phyloP scores from a whole-genome alignment of 2,888 invertebrate genomes.

The Sialis lutaria region DNA sequence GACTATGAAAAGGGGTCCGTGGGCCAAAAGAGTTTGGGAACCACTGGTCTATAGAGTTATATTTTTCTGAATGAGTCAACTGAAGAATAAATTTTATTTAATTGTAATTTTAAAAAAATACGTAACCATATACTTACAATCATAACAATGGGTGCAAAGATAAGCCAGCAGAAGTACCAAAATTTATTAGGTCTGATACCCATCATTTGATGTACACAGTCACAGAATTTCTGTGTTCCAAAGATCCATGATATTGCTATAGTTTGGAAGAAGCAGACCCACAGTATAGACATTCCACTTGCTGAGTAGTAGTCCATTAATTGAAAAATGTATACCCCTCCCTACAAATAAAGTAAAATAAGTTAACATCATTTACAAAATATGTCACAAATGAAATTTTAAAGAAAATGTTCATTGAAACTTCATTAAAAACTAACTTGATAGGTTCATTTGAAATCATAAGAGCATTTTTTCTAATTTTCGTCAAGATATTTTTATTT shows the following conservation, averaged over 20 bases:
- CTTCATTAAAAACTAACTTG: too few species aligned
- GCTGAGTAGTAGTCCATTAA: conserved; percentile 60
- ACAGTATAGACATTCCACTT: conserved; percentile 37
- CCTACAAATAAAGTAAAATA: conserved; percentile 29
- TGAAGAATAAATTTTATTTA: too few species aligned
- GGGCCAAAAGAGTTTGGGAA: too few species aligned
- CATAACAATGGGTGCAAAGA: conserved; percentile 38
- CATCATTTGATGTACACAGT: conserved; percentile 45
- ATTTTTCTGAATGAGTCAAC: too few species aligned
- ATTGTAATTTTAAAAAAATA: not conserved
- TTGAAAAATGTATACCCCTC: conserved; percentile 84
- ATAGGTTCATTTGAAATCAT: too few species aligned
- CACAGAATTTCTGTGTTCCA: conserved; percentile 35
- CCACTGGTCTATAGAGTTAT: too few species aligned
- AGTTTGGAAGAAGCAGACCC: conserved; percentile 43
- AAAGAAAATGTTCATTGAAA: too few species aligned
- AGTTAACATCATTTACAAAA: conserved; percentile 4
- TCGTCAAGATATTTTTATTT: too few species aligned
- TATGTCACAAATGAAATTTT: too few species aligned
- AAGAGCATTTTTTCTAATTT: too few species aligned
- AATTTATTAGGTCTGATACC: conserved; percentile 32
- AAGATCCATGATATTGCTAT: conserved; percentile 40
- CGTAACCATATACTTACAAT: conserved; percentile 25
- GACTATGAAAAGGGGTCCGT: too few species aligned
- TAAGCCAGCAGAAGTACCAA: conserved; percentile 41